Evolutionary conservation across 1,140 invertebrate species (phyloP).

Genomic region (Nautilus pompilius): DNA sequence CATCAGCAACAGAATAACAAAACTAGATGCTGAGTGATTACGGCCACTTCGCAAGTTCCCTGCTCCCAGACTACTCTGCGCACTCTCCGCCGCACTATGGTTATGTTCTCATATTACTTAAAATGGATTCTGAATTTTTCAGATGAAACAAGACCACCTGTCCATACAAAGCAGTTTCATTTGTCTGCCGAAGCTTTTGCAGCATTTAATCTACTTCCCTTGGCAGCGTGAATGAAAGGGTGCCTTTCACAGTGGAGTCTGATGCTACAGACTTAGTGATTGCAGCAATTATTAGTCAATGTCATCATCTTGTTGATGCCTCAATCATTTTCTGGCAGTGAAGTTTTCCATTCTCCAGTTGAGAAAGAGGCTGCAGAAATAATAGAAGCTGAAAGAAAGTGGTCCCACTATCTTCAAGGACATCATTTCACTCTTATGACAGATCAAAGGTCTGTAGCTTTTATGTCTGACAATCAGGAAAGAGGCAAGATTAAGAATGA

Average conservation of each 20-base stretch:
- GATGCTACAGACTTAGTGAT: background rate
- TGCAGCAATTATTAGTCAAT: background rate
- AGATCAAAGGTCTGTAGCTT: background rate
- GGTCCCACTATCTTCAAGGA: background rate
- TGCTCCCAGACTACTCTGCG: background rate
- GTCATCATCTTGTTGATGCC: background rate
- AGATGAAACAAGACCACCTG: background rate
- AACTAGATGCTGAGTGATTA: background rate
- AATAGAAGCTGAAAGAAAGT: background rate
- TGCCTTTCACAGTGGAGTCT: background rate
- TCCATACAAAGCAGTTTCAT: background rate
- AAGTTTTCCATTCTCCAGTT: background rate
- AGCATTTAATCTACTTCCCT: background rate
- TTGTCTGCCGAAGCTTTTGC: background rate
- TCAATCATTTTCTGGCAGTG: background rate
- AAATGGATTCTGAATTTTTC: background rate
- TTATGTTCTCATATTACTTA: background rate
- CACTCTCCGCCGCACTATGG: background rate
- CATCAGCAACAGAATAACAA: no score
- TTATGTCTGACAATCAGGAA: background rate
- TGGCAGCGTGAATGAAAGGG: background rate
- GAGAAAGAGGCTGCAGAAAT: background rate
- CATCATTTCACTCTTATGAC: background rate
- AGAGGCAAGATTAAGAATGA: background rate
- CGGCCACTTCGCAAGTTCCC: background rate